Conservation (phyloP, 2,888 invertebrate species). For the Crematogaster levior region DNA sequence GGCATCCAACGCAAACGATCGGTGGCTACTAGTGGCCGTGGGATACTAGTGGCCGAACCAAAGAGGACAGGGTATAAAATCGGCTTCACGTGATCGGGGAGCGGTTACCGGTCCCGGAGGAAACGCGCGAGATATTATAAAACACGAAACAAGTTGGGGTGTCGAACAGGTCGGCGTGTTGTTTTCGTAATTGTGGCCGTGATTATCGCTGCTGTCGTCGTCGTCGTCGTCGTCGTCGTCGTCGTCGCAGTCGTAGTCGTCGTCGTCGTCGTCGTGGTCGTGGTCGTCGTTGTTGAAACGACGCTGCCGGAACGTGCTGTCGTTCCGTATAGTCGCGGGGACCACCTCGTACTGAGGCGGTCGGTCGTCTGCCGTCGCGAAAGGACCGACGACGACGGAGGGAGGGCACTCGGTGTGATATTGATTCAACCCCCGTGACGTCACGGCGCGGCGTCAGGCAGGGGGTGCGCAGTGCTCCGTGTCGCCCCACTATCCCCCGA, state of each 20-base stretch:
- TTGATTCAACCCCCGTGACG: constrained; percentile 82
- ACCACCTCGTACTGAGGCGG: constrained; percentile 83
- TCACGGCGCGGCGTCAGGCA: constrained; percentile 68
- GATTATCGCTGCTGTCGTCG: background rate
- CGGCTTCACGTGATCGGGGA: constrained; percentile 7
- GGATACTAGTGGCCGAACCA: background rate
- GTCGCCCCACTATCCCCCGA: background rate
- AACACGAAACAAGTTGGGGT: background rate
- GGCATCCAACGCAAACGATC: background rate
- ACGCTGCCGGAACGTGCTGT: constrained; percentile 69
- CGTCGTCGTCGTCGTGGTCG: constrained; percentile 55
- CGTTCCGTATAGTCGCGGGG: constrained; percentile 83
- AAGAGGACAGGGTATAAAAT: background rate
- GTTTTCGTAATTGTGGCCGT: background rate
- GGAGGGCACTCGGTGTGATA: constrained; percentile 77
- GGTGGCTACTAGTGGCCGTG: background rate
- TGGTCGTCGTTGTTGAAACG: constrained; percentile 76
- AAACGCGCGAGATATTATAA: background rate
- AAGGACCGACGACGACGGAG: constrained; percentile 73
- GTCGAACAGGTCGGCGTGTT: background rate
- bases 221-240: constrained; percentile 17
- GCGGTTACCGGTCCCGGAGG: background rate
- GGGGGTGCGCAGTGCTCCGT: constrained; percentile 74
- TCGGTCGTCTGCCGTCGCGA: constrained; percentile 70
- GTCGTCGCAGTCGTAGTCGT: constrained; percentile 49